Conservation (phyloP, 2,113 vertebrate genomes). For the Tiliqua scincoides region DNA sequence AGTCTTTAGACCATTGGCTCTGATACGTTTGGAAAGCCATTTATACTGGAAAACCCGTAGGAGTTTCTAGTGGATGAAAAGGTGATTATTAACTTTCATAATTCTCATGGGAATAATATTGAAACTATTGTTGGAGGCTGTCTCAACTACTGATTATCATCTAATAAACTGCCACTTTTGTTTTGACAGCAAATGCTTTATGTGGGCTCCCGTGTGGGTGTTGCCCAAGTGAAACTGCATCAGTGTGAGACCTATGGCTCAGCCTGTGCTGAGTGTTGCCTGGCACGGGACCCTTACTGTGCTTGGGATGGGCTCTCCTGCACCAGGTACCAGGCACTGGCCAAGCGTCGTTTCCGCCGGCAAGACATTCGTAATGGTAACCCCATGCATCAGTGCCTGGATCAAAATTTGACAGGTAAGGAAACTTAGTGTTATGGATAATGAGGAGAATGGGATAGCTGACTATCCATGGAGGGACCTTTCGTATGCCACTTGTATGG, state of each 20-base stretch:
- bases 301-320: conserved; percentile 90
- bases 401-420: conserved; percentile 88
- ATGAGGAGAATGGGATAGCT: not conserved
- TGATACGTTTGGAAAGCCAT: no score
- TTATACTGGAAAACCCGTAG: no score
- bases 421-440: not conserved
- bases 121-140: not conserved
- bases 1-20: no score
- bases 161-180: not conserved
- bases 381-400: conserved; percentile 87
- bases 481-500: not conserved
- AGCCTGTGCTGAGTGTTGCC: conserved; percentile 92
- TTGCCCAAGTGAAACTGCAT: conserved; percentile 88
- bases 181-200: conserved; percentile 86
- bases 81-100: no score
- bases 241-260: conserved; percentile 88
- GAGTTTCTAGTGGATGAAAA: no score
- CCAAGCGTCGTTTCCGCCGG: conserved; percentile 87
- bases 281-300: conserved; percentile 94
- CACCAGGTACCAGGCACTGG: conserved; percentile 74
- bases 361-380: conserved; percentile 85
- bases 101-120: not conserved
- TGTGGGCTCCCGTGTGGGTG: conserved; percentile 83
- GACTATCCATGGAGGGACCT: no score
- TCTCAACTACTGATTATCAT: rapidly evolving